Percentiles rank a stretch among this genome's conserved stretches.
Conservation (phyloP, 2,888 invertebrate genomes). For the Rhopalosiphum nymphaeae region DNA sequence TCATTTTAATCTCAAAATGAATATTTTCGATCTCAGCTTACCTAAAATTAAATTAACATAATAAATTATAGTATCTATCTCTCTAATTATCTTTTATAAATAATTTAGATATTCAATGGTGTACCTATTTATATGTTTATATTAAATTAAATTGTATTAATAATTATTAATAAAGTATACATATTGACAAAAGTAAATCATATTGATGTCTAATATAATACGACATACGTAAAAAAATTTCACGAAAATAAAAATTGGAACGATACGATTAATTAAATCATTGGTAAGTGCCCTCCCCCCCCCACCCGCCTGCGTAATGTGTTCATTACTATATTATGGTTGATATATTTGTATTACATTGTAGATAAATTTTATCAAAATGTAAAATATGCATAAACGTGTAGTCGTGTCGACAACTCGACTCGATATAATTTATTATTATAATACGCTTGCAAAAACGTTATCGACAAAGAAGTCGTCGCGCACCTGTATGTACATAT, state of each 20-base stretch:
- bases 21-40: background rate
- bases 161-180: too few relatives aligned
- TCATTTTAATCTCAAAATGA: background rate
- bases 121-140: too few relatives aligned
- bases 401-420: background rate
- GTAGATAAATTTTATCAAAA: background rate
- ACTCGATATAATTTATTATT: background rate
- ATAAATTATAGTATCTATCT: background rate
- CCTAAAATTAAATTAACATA: background rate
- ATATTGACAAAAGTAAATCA: too few relatives aligned
- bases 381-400: background rate
- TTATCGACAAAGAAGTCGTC: constrained; percentile 6
- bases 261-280: background rate
- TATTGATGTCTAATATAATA: background rate
- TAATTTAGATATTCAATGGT: too few relatives aligned
- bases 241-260: background rate
- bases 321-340: background rate
- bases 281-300: background rate
- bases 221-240: background rate
- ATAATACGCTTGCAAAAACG: background rate
- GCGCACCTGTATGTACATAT: background rate
- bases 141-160: too few relatives aligned
- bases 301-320: background rate
- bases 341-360: background rate
- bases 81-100: too few relatives aligned